phyloP scores from a whole-genome alignment of 2,113 vertebrate species.

The Procavia capensis region DNA sequence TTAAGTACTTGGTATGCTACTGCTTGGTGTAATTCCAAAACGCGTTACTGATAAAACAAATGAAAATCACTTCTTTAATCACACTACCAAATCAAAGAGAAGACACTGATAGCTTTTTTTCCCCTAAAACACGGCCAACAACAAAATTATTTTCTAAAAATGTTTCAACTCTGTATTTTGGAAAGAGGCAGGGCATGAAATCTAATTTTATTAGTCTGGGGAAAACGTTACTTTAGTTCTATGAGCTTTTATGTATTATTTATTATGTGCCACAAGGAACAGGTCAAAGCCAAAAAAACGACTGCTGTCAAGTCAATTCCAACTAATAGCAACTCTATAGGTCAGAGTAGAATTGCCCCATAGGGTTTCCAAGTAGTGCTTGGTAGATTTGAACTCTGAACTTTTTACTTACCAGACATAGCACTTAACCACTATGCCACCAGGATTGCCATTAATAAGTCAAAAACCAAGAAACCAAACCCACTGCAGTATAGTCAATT shows the following conservation, averaged over 20 bases:
- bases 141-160: constrained; percentile 32
- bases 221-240: constrained; percentile 17
- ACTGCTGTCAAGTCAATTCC: too few relatives aligned
- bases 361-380: too few relatives aligned
- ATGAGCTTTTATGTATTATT: background rate
- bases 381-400: too few relatives aligned
- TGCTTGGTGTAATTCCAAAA: constrained; percentile 35
- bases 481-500: too few relatives aligned
- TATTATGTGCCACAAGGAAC: background rate
- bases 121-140: background rate
- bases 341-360: too few relatives aligned
- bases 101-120: background rate
- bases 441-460: too few relatives aligned
- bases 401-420: too few relatives aligned
- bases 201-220: constrained; percentile 1
- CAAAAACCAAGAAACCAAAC: too few relatives aligned
- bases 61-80: constrained; percentile 58
- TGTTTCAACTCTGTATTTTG: background rate
- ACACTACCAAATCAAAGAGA: constrained; percentile 35
- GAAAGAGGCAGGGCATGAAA: background rate
- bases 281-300: too few relatives aligned
- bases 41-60: constrained; percentile 30
- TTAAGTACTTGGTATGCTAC: background rate
- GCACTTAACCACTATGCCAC: too few relatives aligned
- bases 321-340: too few relatives aligned